Evolutionary conservation across 2,113 vertebrate genomes (phyloP), one percentile per base, ranked within the genome.

Genomic region (Xyrauchen texanus): DNA sequence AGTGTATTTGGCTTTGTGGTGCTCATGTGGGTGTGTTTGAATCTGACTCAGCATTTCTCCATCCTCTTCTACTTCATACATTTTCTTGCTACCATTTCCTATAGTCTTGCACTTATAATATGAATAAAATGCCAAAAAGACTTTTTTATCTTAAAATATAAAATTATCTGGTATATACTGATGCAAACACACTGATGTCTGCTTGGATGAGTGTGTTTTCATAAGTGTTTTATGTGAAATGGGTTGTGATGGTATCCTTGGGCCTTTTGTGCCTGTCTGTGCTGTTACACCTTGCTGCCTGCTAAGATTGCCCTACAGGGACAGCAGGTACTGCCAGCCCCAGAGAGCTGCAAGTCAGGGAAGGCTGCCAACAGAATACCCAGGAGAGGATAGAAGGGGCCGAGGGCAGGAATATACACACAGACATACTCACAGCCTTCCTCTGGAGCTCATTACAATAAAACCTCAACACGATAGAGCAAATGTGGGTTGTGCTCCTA

Each of bases 221-320:
- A 51, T 52, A 79, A 68, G 73, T 67, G 78, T 76, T 61, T 71
- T 66, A 76, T 34, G 46, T 34, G 10, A 81, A 64, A n/a, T 60
- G 71, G 67, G 13, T 72, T 55, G 71, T 12, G 92, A 88, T 93
- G 93, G 92, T 95, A 93, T 95, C 95, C 86, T 81, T 89, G 90
- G 89, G 91, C 92, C 90, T 91, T 91, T 84, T 91, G 92, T 93
- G 92, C 92, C 94, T 95, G 94, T 95, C 93, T 95, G 95, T 88
- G 92, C 91, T 90, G 95, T 96, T 95, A 96, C 95, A 96, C 95
- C 94, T 95, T 95, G 93, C 94, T 95, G 95, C 94, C 89, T 96
- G 95, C 94, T 93, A 95, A 95, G 94, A 95, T 95, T 96, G 94
- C 93, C 95, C 95, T 95, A 93, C 93, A 95, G 94, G 95, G 93